Conservation (phyloP, 2,888 invertebrate genomes). For the Hybos culiciformis region DNA sequence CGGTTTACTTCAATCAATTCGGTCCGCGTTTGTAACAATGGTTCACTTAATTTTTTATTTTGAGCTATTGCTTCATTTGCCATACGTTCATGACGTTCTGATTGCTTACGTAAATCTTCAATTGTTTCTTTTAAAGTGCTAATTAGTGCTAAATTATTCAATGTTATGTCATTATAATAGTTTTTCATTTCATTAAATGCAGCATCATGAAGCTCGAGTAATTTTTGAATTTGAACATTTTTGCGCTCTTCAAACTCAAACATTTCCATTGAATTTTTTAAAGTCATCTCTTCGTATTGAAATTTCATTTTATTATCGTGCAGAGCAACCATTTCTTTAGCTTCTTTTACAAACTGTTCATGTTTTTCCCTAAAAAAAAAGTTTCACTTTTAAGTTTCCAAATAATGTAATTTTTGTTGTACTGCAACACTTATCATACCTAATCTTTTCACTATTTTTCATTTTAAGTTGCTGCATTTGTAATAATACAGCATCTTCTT, state of each 20-base stretch:
- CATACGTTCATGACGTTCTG: conserved; percentile 62
- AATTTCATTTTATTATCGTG: conserved; percentile 51
- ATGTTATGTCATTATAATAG: conserved; percentile 88
- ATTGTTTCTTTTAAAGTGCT: conserved; percentile 79
- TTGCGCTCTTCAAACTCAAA: conserved; percentile 84
- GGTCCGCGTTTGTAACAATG: conserved; percentile 53
- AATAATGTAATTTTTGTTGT: conserved; percentile 25
- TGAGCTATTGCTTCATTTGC: conserved; percentile 43
- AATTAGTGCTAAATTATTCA: conserved; percentile 84
- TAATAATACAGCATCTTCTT: conserved; percentile 34
- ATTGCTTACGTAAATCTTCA: conserved; percentile 59
- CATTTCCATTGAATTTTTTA: conserved; percentile 68
- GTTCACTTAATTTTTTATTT: conserved; percentile 58
- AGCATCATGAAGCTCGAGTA: conserved; percentile 70
- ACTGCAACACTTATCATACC: conserved; percentile 17
- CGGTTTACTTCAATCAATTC: conserved; percentile 60
- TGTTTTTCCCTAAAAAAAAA: conserved; percentile 38
- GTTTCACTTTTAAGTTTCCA: too few relatives aligned
- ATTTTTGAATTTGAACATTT: conserved; percentile 67
- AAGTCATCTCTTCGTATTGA: conserved; percentile 55
- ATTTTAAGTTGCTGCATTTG: conserved; percentile 32
- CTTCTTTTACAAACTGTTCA: conserved; percentile 50
- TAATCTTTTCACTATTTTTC: conserved; percentile 25
- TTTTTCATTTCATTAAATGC: conserved; percentile 82
- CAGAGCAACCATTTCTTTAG: conserved; percentile 44